Evolutionary conservation across 2,888 invertebrate species (phyloP).

Genomic region (Meta bourneti): DNA sequence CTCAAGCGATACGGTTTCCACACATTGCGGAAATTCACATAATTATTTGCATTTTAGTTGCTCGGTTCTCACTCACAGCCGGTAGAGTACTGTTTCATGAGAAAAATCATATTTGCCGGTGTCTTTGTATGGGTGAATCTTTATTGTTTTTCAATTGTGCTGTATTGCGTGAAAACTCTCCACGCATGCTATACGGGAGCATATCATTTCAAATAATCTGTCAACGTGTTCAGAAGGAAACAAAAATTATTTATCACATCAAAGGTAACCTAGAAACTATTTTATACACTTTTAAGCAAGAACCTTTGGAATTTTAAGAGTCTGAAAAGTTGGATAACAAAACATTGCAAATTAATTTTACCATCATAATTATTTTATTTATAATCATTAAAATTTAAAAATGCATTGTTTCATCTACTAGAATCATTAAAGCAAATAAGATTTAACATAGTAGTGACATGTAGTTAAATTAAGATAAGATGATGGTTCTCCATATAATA

Average conservation of each 20-base stretch:
- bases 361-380: too few species aligned
- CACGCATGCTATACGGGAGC: not conserved
- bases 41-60: conserved; percentile 52
- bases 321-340: too few species aligned
- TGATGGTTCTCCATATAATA: too few species aligned
- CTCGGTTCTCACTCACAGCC: conserved; percentile 15
- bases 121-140: not conserved
- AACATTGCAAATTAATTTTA: too few species aligned
- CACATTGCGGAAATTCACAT: conserved; percentile 72
- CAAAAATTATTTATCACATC: not conserved
- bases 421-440: too few species aligned
- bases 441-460: too few species aligned
- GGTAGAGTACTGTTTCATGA: conserved; percentile 25
- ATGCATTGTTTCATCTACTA: too few species aligned
- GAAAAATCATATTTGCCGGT: not conserved
- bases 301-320: too few species aligned
- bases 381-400: too few species aligned
- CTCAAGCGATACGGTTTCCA: conserved; percentile 41
- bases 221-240: not conserved
- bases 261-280: not conserved
- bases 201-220: not conserved
- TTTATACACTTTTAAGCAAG: too few species aligned
- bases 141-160: conserved; percentile 7
- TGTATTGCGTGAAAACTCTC: not conserved
- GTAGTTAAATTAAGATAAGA: too few species aligned